Evolutionary conservation across 2,797 vertebrate species (phyloP).

Genomic region (Gobio occitaniae): DNA sequence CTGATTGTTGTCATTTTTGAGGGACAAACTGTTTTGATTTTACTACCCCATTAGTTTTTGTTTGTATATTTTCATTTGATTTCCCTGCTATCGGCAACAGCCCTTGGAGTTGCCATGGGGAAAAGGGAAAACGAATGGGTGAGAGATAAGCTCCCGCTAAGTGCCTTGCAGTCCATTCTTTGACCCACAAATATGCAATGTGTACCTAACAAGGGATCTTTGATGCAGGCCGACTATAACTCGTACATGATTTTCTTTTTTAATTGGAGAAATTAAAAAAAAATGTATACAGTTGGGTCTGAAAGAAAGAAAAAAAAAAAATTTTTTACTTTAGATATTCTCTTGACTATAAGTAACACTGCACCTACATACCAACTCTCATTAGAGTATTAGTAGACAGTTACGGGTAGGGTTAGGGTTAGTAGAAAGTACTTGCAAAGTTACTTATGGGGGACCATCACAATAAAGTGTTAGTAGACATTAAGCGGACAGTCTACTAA

Average conservation of each 20-base stretch:
- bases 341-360: background rate
- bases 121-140: background rate
- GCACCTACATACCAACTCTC: background rate
- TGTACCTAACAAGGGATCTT: constrained; percentile 42
- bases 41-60: constrained; percentile 21
- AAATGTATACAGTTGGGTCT: constrained; percentile 8
- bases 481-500: background rate
- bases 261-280: background rate
- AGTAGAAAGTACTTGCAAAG: background rate
- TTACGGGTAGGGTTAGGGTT: background rate
- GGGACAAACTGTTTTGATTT: constrained; percentile 30
- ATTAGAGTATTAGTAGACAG: background rate
- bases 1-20: constrained; percentile 53
- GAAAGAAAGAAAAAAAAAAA: background rate
- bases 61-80: constrained; percentile 39
- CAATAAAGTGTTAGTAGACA: no score
- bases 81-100: constrained; percentile 9
- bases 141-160: constrained; percentile 44
- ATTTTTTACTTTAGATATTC: background rate
- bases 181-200: constrained; percentile 24
- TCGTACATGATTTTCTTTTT: background rate
- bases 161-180: constrained; percentile 18
- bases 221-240: constrained; percentile 33
- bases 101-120: constrained; percentile 17
- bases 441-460: background rate